Base-by-base conservation (phyloP, 2,888 invertebrate species). In the Acanthosepion pharaonis region DNA sequence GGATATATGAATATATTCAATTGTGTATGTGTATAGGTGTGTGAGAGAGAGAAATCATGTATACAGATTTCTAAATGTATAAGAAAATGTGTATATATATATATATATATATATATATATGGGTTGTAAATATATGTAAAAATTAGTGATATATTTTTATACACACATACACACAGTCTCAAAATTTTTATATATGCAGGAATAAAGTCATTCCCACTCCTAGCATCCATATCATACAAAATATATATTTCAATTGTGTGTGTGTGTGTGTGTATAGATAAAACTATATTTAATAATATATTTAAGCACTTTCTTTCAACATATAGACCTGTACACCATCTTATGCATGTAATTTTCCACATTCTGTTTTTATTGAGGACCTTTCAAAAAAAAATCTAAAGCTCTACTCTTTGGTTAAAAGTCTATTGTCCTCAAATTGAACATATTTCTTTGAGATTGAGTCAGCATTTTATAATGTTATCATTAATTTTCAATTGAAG, bases 401-500 rank as follows among this genome's bases (percentile, higher is more conserved):
- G 15, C n/a, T 78, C 78, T 78, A 6, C 78, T 78, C 78, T n/a
- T 78, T n/a, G 78, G 78, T 78, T 78, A 78, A 78, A 9, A 78
- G 28, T 78, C 78, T n/a, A n/a, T 78, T 78, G 78, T 78, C 78
- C 78, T 78, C 78, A 59, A 59, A 59, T 59, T 59, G 23, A 59
- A 59, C 8, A 78, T 78, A 28, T 78, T 78, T 78, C 78, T 78
- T 78, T 78, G 78, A 78, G 78, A 28, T 78, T 78, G 78, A 78
- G 28, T 28, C 78, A 78, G 28, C 28, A 28, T 78, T 78, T 78
- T n/a, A 78, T 78, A 78, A 78, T 78, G 78, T 78, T 78, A n/a
- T 78, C 78, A 78, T 78, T n/a, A 78, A 78, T 78, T 78, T 78
- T 78, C 78, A 78, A 78, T 78, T 78, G 78, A 78, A n/a, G n/a